These are phyloP conservation scores for Scaeva pyrastri DNA, from an alignment of 2,888 invertebrate genomes.

Conservation along the genomic window DNA sequence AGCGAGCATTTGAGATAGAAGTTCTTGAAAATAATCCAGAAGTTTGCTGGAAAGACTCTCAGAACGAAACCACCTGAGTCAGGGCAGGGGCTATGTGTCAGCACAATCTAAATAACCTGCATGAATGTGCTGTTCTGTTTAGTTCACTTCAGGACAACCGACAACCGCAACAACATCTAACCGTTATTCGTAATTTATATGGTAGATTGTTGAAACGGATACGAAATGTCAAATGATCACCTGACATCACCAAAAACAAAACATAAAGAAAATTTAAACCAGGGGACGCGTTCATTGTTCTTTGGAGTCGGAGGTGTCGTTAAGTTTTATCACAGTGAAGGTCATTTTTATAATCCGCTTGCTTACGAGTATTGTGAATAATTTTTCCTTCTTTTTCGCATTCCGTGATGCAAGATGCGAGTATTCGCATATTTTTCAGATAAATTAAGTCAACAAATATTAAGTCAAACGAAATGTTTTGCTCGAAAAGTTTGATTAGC, in stretches of 20 bases:
- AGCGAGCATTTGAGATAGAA: conserved; percentile 6
- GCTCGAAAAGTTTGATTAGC: conserved; percentile 25
- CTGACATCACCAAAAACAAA: conserved; percentile 27
- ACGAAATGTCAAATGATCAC: conserved; percentile 60
- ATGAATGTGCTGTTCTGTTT: conserved; percentile 8
- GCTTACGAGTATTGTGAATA: conserved; percentile 12
- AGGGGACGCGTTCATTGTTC: conserved; percentile 24
- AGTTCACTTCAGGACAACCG: background rate
- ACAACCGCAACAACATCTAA: conserved; percentile 11
- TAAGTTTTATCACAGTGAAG: conserved; percentile 51
- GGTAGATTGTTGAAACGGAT: conserved; percentile 49
- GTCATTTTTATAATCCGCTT: conserved; percentile 48
- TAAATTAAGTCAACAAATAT: conserved; percentile 31
- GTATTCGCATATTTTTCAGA: conserved; percentile 25
- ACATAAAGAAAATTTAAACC: conserved; percentile 5
- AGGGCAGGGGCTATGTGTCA: conserved; percentile 26
- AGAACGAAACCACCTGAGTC: conserved; percentile 23
- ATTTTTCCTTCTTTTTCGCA: conserved; percentile 17
- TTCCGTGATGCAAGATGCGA: conserved; percentile 4
- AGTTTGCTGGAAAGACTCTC: background rate
- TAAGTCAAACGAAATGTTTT: conserved; percentile 2
- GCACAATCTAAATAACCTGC: conserved; percentile 34
- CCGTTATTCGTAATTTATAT: conserved; percentile 64
- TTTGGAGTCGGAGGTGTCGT: conserved; percentile 37
- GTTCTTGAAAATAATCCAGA: conserved; percentile 25